Percentiles rank a stretch among this genome's conserved stretches.
phyloP scores from a whole-genome alignment of 2,113 vertebrate species.

The Nycticryphes semicollaris region DNA sequence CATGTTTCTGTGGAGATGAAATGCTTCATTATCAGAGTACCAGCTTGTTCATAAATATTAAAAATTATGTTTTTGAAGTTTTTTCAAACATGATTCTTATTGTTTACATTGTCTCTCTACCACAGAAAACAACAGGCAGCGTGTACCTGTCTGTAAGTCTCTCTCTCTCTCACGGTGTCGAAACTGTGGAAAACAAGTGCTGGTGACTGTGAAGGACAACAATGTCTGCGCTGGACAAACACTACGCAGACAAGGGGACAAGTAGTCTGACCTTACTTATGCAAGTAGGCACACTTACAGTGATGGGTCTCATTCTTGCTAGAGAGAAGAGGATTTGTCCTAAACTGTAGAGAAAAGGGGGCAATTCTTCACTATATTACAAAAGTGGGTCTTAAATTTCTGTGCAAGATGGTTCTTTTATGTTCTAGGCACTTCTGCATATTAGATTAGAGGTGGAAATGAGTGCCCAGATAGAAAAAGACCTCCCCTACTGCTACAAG shows the following conservation, averaged over 20 bases:
- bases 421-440: not conserved
- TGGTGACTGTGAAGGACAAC: not conserved
- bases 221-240: not conserved
- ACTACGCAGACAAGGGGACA: not conserved
- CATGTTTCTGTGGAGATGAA: constrained; percentile 43
- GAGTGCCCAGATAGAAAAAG: not conserved
- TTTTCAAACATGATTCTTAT: not conserved
- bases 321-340: not conserved
- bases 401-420: not conserved
- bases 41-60: constrained; percentile 65
- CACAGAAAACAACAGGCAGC: not conserved
- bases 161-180: not conserved
- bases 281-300: not conserved
- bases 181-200: not conserved
- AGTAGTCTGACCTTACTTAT: not conserved
- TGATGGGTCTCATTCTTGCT: not conserved
- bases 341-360: not conserved
- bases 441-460: not conserved
- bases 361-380: not conserved
- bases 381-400: not conserved
- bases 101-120: constrained; percentile 8
- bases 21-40: constrained; percentile 62
- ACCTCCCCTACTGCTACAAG: not conserved
- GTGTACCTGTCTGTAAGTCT: not conserved
- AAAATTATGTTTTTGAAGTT: constrained; percentile 44